A percentile compares a stretch with the other conserved stretches of the same genome.
Conservation (phyloP, 2,888 invertebrate species). For the Germaria angustata region DNA sequence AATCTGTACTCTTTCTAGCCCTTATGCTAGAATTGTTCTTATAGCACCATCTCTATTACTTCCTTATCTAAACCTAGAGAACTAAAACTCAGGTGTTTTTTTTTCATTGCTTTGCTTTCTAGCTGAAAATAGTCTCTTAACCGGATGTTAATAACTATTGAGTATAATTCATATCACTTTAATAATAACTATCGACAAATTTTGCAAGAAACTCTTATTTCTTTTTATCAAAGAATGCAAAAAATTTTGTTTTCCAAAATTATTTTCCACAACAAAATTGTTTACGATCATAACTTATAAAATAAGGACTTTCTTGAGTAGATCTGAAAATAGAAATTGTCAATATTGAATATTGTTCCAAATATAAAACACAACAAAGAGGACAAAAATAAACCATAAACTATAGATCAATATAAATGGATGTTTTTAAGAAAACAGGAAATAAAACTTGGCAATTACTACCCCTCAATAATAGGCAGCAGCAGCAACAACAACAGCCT, state of each 20-base stretch:
- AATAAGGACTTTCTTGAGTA: neutral
- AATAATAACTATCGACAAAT: neutral
- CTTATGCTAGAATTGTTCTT: too few species aligned
- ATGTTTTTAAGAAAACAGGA: slow-evolving; percentile 35
- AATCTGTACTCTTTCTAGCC: too few species aligned
- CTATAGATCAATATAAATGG: slow-evolving; percentile 20
- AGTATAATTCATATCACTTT: neutral
- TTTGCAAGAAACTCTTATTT: slow-evolving; percentile 5
- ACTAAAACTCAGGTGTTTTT: too few species aligned
- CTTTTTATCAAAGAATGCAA: neutral
- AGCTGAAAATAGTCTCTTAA: neutral
- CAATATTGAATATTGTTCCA: slow-evolving; percentile 34
- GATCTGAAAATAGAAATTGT: slow-evolving; percentile 1
- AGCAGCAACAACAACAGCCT: neutral
- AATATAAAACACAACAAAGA: neutral
- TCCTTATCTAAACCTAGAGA: too few species aligned
- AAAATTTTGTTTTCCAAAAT: neutral
- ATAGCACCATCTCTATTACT: too few species aligned
- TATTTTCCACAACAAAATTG: neutral
- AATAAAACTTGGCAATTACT: slow-evolving; percentile 46
- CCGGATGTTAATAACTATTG: slow-evolving; percentile 14
- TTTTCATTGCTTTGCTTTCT: too few species aligned
- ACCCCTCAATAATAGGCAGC: slow-evolving; percentile 20
- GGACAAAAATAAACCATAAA: slow-evolving; percentile 53
- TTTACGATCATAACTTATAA: slow-evolving; percentile 46